Base-by-base conservation (phyloP, 1,140 invertebrate species). In the Drosophila saltans region DNA sequence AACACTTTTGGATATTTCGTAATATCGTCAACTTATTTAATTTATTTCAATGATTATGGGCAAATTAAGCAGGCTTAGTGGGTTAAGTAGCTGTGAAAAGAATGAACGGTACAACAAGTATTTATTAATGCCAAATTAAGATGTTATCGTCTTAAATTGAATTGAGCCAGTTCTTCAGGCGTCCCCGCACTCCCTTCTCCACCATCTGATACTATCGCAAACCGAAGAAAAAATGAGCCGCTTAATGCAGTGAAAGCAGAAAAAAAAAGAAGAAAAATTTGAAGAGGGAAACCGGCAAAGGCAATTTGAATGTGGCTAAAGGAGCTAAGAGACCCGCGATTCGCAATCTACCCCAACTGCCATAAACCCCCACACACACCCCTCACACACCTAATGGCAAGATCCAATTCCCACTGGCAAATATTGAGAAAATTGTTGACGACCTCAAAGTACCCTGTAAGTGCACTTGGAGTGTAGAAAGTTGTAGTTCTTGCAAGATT, bases 121-220 rank as follows among this genome's bases (percentile, higher is more conserved):
- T 88, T 88, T 86, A 88, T 88, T 86, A 88, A 78, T 77, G 71
- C 28, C 79, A 88, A 86, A 86, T 86, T 88, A 86, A 86, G 83
- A 86, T 88, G 80, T 86, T 86, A 86, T 86, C 83, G 76, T 82
- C 72, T 77, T 72, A 88, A 88, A 88, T 82, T 86, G 83, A 88
- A 88, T 82, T 78, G 83, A 43, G 56, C 26, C 48, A 36, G 33
- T 30, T 30, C 28, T 30, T 30, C 0, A 30, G 33, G 7, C 58
- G 4, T 10, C 10, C n/a, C 40, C 36, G 24, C 21, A 33, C 30
- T 24, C 16, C 24, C 21, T 30, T 57, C 3, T n/a, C 36, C 57
- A 8, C 36, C 28, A 59, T 10, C 39, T 24, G n/a, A 10, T n/a
- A 36, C 28, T 57, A 9, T n/a, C 56, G 41, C n/a, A 6, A 59